Evolutionary conservation across 1,140 invertebrate species (phyloP), one percentile per base, ranked within the genome.

Genomic region (Drosophila suzukii): DNA sequence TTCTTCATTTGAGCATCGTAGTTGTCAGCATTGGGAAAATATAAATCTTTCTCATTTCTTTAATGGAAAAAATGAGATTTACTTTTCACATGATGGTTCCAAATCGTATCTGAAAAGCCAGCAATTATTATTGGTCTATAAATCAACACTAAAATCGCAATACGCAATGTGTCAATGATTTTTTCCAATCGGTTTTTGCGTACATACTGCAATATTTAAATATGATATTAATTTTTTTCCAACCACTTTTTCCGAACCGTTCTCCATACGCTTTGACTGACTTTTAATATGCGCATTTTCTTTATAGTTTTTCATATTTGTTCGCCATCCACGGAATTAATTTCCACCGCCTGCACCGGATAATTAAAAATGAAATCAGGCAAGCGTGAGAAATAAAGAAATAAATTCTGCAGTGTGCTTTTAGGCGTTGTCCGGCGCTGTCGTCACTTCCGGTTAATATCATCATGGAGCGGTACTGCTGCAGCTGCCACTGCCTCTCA

Each of bases 301-400:
- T 55, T 44, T 41, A 59, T 78, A 51, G 47, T 41, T 34, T 56
- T 46, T 41, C 30, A 12, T 32, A 27, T 38, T 44, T 60, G 39
- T 54, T 60, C 46, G 20, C 20, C 24, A 51, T 47, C 17, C 30
- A 51, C 30, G 38, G 38, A 12, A 71, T 59, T 72, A 34, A 58
- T 78, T 59, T 56, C 24, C 58, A 17, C 32, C 63, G 50, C 47
- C 74, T 65, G 63, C 57, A 32, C 57, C 34, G 65, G 57, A 84
- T 83, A 75, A 84, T 83, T 84, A 79, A 83, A 79, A 83, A 51
- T 65, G 58, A 68, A 51, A 49, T 50, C 80, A 73, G 38, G 51
- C 57, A 11, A 66, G 56, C 72, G 75, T 79, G 44, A 62, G 56
- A 34, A 61, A 43, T 46, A 36, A n/a, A 46, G 7, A 67, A 59